Evolutionary conservation across 2,113 vertebrate genomes (phyloP).

Genomic region (Agelaius phoeniceus): DNA sequence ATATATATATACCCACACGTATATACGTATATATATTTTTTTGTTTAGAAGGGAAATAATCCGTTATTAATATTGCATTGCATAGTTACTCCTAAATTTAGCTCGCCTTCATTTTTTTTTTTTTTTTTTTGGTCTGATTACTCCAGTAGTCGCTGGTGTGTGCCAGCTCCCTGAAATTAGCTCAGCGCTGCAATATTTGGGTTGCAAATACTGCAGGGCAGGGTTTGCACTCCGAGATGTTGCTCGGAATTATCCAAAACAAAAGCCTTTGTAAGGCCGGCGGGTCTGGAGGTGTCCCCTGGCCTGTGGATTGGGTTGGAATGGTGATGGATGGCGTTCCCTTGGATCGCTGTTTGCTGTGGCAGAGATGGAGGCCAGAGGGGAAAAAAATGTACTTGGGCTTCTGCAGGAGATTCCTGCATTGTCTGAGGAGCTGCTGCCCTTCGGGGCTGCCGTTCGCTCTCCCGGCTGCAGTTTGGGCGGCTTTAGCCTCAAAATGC

Average conservation of each 20-base stretch:
- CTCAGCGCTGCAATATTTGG: slow-evolving; percentile 65
- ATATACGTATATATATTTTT: neutral
- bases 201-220: slow-evolving; percentile 56
- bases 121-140: neutral
- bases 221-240: neutral
- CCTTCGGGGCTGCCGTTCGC: neutral
- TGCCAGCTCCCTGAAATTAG: slow-evolving; percentile 32
- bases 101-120: neutral
- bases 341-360: neutral
- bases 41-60: neutral
- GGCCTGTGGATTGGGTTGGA: neutral
- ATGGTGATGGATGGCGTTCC: neutral
- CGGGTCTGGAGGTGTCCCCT: neutral
- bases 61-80: neutral
- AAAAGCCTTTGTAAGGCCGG: neutral
- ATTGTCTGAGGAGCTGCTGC: neutral
- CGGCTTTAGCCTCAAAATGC: neutral
- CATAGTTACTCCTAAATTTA: slow-evolving; percentile 25
- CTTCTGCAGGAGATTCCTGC: slow-evolving; percentile 39
- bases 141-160: neutral
- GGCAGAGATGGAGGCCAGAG: slow-evolving; percentile 23
- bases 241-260: neutral
- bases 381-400: neutral
- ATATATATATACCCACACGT: no score
- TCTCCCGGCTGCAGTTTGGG: neutral